phyloP scores from a whole-genome alignment of 2,797 vertebrate genomes.

The Microctenopoma lineatum region DNA sequence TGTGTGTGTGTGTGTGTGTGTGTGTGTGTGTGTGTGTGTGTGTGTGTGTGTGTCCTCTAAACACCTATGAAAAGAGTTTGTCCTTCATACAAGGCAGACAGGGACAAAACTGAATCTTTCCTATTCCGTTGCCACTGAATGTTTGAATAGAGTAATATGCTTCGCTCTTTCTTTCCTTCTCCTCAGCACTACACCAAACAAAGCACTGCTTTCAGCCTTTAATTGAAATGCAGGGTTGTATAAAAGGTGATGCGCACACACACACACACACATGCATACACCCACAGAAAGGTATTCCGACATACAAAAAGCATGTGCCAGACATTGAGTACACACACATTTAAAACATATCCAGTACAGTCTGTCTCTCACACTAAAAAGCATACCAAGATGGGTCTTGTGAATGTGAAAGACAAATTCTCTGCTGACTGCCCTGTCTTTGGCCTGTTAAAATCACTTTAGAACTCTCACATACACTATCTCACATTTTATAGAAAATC shows the following conservation, averaged over 20 bases:
- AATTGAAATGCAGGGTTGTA: slow-evolving; percentile 63
- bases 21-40: slow-evolving; percentile 19
- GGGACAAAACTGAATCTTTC: slow-evolving; percentile 61
- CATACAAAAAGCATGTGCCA: slow-evolving; percentile 40
- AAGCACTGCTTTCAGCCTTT: slow-evolving; percentile 69
- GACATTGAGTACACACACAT: slow-evolving; percentile 8
- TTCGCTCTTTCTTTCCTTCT: slow-evolving; percentile 57
- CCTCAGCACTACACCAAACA: slow-evolving; percentile 59
- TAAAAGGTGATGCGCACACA: slow-evolving; percentile 42
- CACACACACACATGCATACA: background rate
- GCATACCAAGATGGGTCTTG: background rate
- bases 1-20: slow-evolving; percentile 16
- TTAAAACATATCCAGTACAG: background rate
- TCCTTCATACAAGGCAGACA: slow-evolving; percentile 65
- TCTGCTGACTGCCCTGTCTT: background rate
- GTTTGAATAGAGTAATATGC: slow-evolving; percentile 71
- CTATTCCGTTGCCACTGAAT: slow-evolving; percentile 51
- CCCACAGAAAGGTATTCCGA: slow-evolving; percentile 6
- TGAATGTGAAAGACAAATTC: slow-evolving; percentile 7
- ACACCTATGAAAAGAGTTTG: slow-evolving; percentile 66
- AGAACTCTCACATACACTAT: background rate
- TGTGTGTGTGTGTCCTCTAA: slow-evolving; percentile 40
- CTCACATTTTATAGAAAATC: slow-evolving; percentile 5
- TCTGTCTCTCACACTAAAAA: background rate
- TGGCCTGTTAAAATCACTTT: slow-evolving; percentile 17